These are phyloP conservation scores for Helicorthomorpha holstii DNA, from an alignment of 1,140 invertebrate species.

Conservation along the genomic window DNA sequence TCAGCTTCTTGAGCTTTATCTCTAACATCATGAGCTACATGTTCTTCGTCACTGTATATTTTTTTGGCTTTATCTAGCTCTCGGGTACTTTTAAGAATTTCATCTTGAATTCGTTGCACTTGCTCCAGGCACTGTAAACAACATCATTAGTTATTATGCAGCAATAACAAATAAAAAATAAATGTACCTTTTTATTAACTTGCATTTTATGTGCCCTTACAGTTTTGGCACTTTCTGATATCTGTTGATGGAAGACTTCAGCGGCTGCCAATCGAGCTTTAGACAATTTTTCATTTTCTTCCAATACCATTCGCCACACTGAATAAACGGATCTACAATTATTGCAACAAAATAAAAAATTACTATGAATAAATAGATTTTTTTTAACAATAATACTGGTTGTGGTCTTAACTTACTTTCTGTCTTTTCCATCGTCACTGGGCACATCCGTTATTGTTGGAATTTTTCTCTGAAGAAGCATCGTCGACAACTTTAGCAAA, in stretches of 20 bases:
- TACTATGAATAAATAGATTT: too few relatives aligned
- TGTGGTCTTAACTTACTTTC: conserved; percentile 47
- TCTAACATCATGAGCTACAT: conserved; percentile 80
- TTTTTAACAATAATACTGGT: too few relatives aligned
- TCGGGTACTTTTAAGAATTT: conserved; percentile 64
- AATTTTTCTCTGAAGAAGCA: conserved; percentile 80
- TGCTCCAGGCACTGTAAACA: conserved; percentile 67
- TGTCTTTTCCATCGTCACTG: conserved; percentile 68
- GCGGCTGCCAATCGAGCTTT: conserved; percentile 74
- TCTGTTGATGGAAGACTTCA: conserved; percentile 83
- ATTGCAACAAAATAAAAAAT: too few relatives aligned
- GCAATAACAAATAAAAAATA: not conserved
- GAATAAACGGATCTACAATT: conserved; percentile 92
- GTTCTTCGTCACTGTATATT: conserved; percentile 86
- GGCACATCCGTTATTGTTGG: conserved; percentile 76
- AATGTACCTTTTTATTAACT: conserved; percentile 64
- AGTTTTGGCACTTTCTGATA: conserved; percentile 78
- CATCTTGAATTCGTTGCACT: conserved; percentile 71
- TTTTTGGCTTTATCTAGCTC: conserved; percentile 92
- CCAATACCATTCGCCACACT: conserved; percentile 82
- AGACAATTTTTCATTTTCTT: conserved; percentile 86
- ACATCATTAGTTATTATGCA: not conserved
- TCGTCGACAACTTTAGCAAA: conserved; percentile 70
- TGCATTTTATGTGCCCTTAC: conserved; percentile 65
- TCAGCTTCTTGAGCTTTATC: conserved; percentile 90